Evolutionary conservation across 2,113 vertebrate species (phyloP).

Genomic region (Megaceryle maxima): DNA sequence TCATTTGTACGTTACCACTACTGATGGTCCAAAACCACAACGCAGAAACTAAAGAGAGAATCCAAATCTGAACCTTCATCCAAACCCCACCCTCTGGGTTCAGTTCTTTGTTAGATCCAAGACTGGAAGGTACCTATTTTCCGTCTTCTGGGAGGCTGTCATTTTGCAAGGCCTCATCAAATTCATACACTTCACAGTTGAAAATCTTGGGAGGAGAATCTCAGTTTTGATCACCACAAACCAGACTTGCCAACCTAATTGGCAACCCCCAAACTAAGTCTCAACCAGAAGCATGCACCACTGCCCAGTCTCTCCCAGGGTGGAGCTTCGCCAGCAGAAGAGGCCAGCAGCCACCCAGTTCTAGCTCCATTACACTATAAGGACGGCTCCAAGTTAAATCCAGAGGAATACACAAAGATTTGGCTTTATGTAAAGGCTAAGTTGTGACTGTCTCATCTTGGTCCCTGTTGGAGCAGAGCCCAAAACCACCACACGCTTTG

Average conservation of each 20-base stretch:
- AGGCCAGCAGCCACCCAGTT: background rate
- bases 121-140: slow-evolving; percentile 68
- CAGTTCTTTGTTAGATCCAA: slow-evolving; percentile 32
- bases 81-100: slow-evolving; percentile 53
- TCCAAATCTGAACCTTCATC: slow-evolving; percentile 37
- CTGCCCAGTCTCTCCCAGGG: background rate
- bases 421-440: slow-evolving; percentile 47
- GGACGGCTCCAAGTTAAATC: slow-evolving; percentile 22
- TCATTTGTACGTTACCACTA: slow-evolving; percentile 49
- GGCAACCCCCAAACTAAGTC: slow-evolving; percentile 20
- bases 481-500: slow-evolving; percentile 63
- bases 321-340: background rate
- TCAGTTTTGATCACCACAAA: slow-evolving; percentile 14
- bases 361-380: background rate
- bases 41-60: slow-evolving; percentile 47
- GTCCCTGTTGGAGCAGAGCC: slow-evolving; percentile 36
- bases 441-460: slow-evolving; percentile 63
- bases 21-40: slow-evolving; percentile 57
- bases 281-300: background rate
- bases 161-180: slow-evolving; percentile 17
- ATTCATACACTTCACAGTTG: slow-evolving; percentile 11
- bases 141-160: slow-evolving; percentile 5
- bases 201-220: slow-evolving; percentile 17
- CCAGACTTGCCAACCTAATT: background rate
- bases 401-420: slow-evolving; percentile 28